Evolutionary conservation across 2,113 vertebrate genomes (phyloP).

Genomic region (Donacobius atricapilla): DNA sequence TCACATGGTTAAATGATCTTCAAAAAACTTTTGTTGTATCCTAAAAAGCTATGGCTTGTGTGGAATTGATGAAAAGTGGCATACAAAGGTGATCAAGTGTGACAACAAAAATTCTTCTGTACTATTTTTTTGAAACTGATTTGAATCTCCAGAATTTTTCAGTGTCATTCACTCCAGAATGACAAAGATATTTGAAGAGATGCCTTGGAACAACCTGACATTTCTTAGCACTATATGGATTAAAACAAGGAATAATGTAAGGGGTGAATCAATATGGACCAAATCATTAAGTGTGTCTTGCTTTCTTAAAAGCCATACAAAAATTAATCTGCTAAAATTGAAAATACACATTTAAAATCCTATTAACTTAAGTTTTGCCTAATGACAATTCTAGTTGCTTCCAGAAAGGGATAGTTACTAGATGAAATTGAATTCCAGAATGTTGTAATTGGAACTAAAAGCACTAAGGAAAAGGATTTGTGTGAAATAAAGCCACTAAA

Average conservation of each 20-base stretch:
- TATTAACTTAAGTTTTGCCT: neutral
- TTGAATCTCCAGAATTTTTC: neutral
- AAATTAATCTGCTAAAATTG: constrained; percentile 38
- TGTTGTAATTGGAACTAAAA: neutral
- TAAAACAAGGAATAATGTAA: neutral
- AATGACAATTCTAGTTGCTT: neutral
- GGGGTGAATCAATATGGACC: constrained; percentile 26
- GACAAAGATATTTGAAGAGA: neutral
- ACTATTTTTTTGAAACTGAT: neutral
- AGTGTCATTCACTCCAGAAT: neutral
- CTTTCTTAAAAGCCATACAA: neutral
- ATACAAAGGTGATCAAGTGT: neutral
- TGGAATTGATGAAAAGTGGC: neutral
- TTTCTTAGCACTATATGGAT: neutral
- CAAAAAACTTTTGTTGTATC: neutral
- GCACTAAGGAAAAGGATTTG: neutral
- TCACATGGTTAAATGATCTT: neutral
- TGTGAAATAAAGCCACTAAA: neutral
- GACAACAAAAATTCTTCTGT: neutral
- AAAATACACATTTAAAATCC: constrained; percentile 25
- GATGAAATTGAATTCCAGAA: neutral
- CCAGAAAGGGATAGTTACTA: neutral
- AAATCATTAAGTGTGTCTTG: neutral
- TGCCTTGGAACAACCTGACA: neutral
- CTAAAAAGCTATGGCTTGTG: neutral